phyloP scores from a whole-genome alignment of 2,113 vertebrate species.

The Puma concolor region DNA sequence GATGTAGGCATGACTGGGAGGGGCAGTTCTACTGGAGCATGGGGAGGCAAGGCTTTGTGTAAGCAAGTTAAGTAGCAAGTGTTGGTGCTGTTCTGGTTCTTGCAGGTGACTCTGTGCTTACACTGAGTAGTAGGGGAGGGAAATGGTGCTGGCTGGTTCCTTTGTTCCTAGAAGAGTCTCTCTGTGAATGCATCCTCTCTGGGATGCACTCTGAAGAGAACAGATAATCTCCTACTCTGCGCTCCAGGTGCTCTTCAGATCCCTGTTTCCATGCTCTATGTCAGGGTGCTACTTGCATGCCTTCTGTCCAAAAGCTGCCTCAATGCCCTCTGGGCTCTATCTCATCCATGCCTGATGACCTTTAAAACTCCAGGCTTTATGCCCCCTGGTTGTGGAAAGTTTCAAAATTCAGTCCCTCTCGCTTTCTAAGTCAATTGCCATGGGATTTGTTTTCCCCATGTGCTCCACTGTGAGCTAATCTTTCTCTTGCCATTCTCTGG shows the following conservation, averaged over 20 bases:
- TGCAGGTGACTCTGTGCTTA: not conserved
- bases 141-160: not conserved
- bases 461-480: not conserved
- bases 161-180: not conserved
- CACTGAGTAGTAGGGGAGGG: not conserved
- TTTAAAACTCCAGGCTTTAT: not conserved
- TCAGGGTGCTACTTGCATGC: not conserved
- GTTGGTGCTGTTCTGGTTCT: not conserved
- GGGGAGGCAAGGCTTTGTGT: not conserved
- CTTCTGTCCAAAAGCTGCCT: not conserved
- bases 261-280: not conserved
- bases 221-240: not conserved
- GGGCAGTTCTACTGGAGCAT: not conserved
- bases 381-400: not conserved
- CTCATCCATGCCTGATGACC: not conserved
- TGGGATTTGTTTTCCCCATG: not conserved
- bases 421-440: not conserved
- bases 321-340: not conserved
- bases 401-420: not conserved
- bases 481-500: not conserved
- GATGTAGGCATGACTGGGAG: not conserved
- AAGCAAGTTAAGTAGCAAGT: not conserved
- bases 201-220: not conserved
- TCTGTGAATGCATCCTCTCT: not conserved
- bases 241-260: not conserved